Conservation (phyloP, 2,113 vertebrate genomes). For the Egretta garzetta region DNA sequence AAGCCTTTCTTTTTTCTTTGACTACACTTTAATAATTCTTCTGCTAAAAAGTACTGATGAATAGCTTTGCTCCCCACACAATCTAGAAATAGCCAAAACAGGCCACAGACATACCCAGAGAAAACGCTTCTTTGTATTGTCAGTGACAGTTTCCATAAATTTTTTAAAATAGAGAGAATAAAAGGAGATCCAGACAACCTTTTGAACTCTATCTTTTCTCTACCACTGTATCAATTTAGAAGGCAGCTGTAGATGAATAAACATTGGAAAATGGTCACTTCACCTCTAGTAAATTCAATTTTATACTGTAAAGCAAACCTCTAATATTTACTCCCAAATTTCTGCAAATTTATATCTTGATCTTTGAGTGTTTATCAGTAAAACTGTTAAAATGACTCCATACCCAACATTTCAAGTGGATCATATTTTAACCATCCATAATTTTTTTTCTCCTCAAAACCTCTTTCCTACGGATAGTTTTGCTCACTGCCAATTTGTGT, state of each 20-base stretch:
- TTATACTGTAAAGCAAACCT: background rate
- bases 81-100: background rate
- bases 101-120: background rate
- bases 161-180: background rate
- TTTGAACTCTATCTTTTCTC: background rate
- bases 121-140: constrained; percentile 16
- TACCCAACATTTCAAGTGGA: background rate
- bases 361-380: background rate
- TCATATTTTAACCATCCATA: background rate
- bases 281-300: background rate
- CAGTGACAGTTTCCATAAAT: background rate
- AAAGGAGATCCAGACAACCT: background rate
- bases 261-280: constrained; percentile 5
- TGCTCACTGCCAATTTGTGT: background rate
- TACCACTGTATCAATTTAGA: background rate
- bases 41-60: background rate
- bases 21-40: background rate
- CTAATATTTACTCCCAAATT: background rate
- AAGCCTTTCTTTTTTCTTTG: constrained; percentile 38
- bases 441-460: background rate
- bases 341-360: background rate
- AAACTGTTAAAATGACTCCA: background rate
- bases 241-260: background rate
- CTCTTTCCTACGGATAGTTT: background rate
- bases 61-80: background rate